These are phyloP conservation scores for Peromyscus maniculatus DNA, from an alignment of 2,113 vertebrate species.

Conservation along the genomic window DNA sequence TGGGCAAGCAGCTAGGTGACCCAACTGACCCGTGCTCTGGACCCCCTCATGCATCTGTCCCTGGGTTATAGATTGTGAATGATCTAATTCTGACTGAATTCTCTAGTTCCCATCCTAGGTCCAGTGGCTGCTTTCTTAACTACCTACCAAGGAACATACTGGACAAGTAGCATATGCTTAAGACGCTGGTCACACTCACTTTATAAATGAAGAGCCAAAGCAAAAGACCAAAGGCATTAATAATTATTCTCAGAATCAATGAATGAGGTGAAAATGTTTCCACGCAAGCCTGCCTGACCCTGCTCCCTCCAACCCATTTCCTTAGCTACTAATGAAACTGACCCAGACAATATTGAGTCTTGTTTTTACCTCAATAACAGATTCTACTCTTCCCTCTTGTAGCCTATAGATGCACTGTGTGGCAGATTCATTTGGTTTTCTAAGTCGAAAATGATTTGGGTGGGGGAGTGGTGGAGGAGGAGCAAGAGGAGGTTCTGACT, in stretches of 20 bases:
- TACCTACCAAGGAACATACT: not conserved
- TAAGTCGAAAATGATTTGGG: not conserved
- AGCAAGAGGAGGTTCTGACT: not conserved
- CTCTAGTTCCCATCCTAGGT: not conserved
- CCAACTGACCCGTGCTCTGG: not conserved
- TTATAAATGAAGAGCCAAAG: conserved; percentile 13
- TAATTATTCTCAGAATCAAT: not conserved
- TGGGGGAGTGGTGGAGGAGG: not conserved
- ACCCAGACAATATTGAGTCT: not conserved
- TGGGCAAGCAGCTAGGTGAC: not conserved
- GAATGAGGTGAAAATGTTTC: not conserved
- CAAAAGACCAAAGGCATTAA: not conserved
- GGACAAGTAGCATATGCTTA: not conserved
- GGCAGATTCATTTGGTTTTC: conserved; percentile 7
- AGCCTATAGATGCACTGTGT: not conserved
- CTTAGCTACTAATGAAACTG: not conserved
- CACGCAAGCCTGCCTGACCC: not conserved
- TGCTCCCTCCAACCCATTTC: not conserved
- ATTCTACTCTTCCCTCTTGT: not conserved
- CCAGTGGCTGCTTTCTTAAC: not conserved
- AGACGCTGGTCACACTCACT: not conserved
- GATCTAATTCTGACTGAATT: not conserved
- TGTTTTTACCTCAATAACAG: not conserved
- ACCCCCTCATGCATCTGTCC: not conserved
- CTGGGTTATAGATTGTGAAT: not conserved